Percentiles rank a stretch among this genome's conserved stretches.
These are phyloP conservation scores for Peromyscus nudipes DNA, from an alignment of 2,797 vertebrate genomes.

Conservation along the genomic window DNA sequence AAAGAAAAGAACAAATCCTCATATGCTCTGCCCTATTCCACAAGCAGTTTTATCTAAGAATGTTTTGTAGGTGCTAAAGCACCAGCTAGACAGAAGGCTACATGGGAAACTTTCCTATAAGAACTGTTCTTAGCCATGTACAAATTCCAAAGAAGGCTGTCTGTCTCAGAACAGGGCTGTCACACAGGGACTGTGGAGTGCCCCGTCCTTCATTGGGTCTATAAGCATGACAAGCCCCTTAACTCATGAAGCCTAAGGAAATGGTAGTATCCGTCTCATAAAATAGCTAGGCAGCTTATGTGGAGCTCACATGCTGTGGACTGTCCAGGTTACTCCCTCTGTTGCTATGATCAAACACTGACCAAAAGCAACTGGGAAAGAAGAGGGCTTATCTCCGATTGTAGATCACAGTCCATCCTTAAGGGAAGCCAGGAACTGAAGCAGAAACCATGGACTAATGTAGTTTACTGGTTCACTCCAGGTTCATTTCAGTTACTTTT, in stretches of 20 bases:
- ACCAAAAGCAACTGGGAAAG: neutral
- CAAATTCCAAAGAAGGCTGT: neutral
- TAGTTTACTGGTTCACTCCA: neutral
- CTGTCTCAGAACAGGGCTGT: neutral
- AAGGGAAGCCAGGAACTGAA: neutral
- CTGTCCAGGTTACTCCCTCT: neutral
- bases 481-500: neutral
- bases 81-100: neutral
- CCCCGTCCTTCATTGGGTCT: neutral
- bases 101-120: neutral
- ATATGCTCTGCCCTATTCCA: neutral
- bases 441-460: neutral
- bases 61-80: neutral
- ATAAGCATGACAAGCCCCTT: neutral
- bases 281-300: neutral
- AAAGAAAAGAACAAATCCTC: neutral
- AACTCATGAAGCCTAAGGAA: neutral
- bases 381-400: neutral
- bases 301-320: neutral
- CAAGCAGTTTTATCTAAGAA: neutral
- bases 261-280: neutral
- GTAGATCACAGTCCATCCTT: neutral
- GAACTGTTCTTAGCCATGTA: neutral
- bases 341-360: neutral
- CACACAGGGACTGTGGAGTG: neutral